Evolutionary conservation across 1,140 invertebrate genomes (phyloP).

Genomic region (Mycetomoellerius zeteki): DNA sequence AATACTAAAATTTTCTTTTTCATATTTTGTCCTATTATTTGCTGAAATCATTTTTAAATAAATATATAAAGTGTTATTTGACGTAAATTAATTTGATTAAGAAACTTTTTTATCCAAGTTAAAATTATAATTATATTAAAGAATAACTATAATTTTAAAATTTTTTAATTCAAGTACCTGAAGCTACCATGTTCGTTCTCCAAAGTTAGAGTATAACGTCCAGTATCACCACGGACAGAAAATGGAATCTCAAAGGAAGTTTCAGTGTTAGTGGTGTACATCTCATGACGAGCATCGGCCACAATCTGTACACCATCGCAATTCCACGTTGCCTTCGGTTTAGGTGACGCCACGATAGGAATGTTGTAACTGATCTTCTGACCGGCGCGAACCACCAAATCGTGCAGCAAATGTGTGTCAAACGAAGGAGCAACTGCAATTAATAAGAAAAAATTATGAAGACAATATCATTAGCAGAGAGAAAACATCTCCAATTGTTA

Average conservation of each 20-base stretch:
- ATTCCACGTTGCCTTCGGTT: constrained; percentile 95
- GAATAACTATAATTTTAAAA: background rate
- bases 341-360: constrained; percentile 95
- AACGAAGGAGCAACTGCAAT: constrained; percentile 92
- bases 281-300: constrained; percentile 85
- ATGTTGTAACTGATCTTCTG: constrained; percentile 96
- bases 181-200: constrained; percentile 94
- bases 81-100: constrained; percentile 11
- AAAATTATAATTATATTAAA: background rate
- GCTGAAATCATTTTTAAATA: background rate
- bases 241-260: constrained; percentile 95
- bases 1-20: constrained; percentile 8
- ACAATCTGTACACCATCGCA: constrained; percentile 93
- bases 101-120: background rate
- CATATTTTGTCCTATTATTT: background rate
- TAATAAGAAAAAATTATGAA: constrained; percentile 8
- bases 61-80: background rate
- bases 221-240: constrained; percentile 93
- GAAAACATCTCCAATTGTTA: background rate
- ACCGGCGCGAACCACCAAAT: constrained; percentile 96
- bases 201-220: constrained; percentile 94
- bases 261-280: constrained; percentile 90
- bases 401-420: constrained; percentile 93
- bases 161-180: constrained; percentile 73
- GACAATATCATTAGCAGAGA: background rate